Conservation (phyloP, 2,888 invertebrate species). For the Stomorhina lunata region DNA sequence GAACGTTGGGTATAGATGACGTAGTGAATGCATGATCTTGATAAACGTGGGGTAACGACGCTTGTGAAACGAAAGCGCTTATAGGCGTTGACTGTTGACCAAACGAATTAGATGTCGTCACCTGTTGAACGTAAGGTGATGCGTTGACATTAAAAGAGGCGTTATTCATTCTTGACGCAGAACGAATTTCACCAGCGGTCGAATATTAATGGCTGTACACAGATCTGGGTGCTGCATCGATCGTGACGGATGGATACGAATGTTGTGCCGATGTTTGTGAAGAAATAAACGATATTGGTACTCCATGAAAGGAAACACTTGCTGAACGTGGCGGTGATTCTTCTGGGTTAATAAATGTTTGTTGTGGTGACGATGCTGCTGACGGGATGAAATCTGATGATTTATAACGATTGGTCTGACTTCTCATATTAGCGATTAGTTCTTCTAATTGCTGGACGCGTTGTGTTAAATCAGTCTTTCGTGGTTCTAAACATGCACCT, state of each 20-base stretch:
- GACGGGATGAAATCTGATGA: neutral
- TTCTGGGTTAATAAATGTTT: neutral
- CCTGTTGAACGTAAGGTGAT: neutral
- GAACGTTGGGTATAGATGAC: too few species aligned
- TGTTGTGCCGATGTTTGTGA: neutral
- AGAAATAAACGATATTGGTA: neutral
- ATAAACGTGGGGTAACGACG: too few species aligned
- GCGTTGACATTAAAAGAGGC: neutral
- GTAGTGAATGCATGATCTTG: too few species aligned
- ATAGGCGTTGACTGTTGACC: too few species aligned
- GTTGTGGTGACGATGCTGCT: neutral
- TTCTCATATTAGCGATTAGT: neutral
- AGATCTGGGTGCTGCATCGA: neutral
- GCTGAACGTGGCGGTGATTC: neutral
- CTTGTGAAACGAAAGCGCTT: too few species aligned
- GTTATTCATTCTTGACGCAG: neutral
- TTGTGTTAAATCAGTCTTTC: neutral
- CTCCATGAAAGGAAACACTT: neutral
- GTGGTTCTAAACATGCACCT: neutral
- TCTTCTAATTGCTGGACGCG: constrained; percentile 7
- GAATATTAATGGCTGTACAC: neutral
- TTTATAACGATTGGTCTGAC: neutral
- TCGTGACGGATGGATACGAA: neutral
- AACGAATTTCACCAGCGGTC: neutral
- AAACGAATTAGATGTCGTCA: neutral